Evolutionary conservation across 1,140 invertebrate species (phyloP), one percentile per base, ranked within the genome.

Genomic region (Drosophila mojavensis): DNA sequence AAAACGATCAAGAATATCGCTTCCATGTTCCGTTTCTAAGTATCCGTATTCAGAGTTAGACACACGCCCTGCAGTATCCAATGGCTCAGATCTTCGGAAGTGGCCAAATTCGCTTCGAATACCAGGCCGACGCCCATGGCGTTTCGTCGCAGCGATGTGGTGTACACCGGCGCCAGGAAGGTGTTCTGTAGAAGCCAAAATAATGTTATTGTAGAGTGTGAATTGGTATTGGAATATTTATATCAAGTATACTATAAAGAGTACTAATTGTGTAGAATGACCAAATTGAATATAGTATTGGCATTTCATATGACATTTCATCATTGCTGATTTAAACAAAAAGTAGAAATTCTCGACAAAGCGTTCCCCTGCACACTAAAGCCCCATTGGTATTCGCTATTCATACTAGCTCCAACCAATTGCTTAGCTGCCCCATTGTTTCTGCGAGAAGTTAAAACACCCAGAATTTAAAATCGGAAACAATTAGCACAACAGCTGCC

Each of bases 41-140:
- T 68, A 58, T 86, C 83, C 4, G 95, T 95, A 92, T 98, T 98
- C 77, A 98, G 94, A 48, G 96, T 94, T 30, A 98, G 93, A 92
- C 97, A 97, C 55, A 98, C 96, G 30, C 97, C 97, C 93, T 98
- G 97, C 39, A 98, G 92, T 20, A 97, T 94, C 97, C 97, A 98
- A 91, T 97, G 96, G 77, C 96, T 97, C 30, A 94, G 93, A 91
- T 98, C 96, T 85, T 97, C 95, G 0, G 94, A 93, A 1, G 97
- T 98, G 55, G 94, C 94, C 20, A 98, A 93, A 92, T 98, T 95
- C 0, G 97, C 96, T 93, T 98, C 97, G 92, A 98, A 98, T 10
- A 98, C 96, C 5, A 98, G 93, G 41, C 97, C 97, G n/a, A 96
- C 95, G 1, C 97, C 97, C 96, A 97, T 97, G 0, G 97, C 96